These are phyloP conservation scores for Cinclus mexicanus DNA, from an alignment of 2,113 vertebrate genomes.

Conservation along the genomic window DNA sequence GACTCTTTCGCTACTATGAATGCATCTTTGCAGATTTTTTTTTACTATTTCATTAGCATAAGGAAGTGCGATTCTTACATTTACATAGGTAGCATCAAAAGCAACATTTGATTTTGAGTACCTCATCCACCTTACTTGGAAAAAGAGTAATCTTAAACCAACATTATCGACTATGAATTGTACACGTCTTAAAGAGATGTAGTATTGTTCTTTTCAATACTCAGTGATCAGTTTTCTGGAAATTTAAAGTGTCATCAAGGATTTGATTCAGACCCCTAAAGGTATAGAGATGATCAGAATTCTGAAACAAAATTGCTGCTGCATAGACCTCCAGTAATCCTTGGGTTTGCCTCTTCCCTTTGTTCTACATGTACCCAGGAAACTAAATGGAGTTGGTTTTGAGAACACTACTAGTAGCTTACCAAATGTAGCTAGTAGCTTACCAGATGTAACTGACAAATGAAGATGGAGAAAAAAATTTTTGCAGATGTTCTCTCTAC, in stretches of 20 bases:
- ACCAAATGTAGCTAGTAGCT: background rate
- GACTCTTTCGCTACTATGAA: background rate
- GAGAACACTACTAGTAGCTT: background rate
- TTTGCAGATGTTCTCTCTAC: background rate
- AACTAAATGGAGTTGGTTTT: background rate
- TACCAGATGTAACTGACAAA: background rate
- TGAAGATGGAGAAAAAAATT: background rate
- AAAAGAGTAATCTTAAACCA: background rate
- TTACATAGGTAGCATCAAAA: background rate
- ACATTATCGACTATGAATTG: rapidly evolving
- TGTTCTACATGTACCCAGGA: background rate
- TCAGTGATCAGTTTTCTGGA: background rate
- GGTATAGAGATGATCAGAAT: background rate
- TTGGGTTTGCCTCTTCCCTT: background rate
- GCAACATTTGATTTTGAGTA: background rate
- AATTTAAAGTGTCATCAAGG: background rate
- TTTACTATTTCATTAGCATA: background rate
- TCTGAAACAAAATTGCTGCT: background rate
- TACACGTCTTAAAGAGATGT: background rate
- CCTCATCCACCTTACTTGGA: background rate
- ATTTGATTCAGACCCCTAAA: background rate
- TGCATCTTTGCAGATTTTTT: background rate
- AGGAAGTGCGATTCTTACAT: background rate
- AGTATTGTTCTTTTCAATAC: background rate
- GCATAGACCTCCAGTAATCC: background rate